phyloP scores from a whole-genome alignment of 2,888 invertebrate genomes.

The Eupithecia centaureata region DNA sequence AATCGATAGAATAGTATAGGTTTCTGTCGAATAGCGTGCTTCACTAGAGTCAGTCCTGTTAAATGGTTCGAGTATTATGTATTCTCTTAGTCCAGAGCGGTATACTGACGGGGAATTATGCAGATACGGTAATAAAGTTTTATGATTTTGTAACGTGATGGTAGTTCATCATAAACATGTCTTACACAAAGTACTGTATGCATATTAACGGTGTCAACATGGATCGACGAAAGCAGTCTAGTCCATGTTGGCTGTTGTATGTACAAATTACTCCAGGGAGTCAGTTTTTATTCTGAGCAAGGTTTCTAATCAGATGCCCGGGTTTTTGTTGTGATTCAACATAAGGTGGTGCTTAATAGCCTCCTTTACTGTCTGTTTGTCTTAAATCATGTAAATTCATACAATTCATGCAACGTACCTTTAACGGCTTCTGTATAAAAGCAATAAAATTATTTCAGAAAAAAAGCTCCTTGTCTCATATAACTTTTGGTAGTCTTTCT shows the following conservation, averaged over 20 bases:
- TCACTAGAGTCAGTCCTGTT: not conserved
- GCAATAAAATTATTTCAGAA: constrained; percentile 18
- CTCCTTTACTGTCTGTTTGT: constrained; percentile 10
- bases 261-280: constrained; percentile 22
- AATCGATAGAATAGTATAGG: not conserved
- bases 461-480: constrained; percentile 35
- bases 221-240: constrained; percentile 30
- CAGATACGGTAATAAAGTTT: constrained; percentile 4
- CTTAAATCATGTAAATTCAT: constrained; percentile 25
- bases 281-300: constrained; percentile 24
- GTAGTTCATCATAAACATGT: constrained; percentile 41
- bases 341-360: constrained; percentile 13
- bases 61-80: not conserved
- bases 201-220: constrained; percentile 23
- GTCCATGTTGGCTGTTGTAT: constrained; percentile 28
- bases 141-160: constrained; percentile 49
- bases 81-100: constrained; percentile 19
- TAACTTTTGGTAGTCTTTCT: constrained; percentile 48
- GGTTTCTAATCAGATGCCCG: constrained; percentile 19
- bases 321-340: constrained; percentile 17
- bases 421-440: constrained; percentile 36
- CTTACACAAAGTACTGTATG: constrained; percentile 8
- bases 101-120: constrained; percentile 24
- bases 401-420: constrained; percentile 28
- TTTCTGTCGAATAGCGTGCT: not conserved